A percentile compares a stretch with the other conserved stretches of the same genome.
Conservation (phyloP, 1,140 invertebrate genomes). For the Luehdorfia chinensis region DNA sequence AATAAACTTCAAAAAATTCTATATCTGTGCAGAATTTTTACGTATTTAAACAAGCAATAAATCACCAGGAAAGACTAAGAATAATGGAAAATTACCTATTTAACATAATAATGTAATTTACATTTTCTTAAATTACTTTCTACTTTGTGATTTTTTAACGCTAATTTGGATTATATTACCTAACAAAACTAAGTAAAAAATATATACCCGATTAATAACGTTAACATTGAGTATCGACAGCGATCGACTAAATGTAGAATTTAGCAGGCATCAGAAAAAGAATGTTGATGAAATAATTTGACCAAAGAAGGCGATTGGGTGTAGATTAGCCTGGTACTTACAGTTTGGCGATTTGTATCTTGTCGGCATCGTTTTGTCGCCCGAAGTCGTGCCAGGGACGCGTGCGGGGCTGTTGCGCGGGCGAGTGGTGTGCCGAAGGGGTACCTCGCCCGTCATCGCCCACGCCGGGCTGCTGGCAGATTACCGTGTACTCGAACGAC, state of each 20-base stretch:
- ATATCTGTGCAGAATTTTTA: too few relatives aligned
- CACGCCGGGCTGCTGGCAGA: constrained; percentile 83
- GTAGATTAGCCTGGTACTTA: constrained; percentile 79
- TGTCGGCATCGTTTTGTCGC: constrained; percentile 94
- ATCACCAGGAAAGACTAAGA: constrained; percentile 1
- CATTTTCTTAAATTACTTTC: constrained; percentile 3
- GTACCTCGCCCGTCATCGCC: constrained; percentile 79
- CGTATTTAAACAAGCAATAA: constrained; percentile 1
- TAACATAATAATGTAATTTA: too few relatives aligned
- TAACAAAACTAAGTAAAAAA: too few relatives aligned
- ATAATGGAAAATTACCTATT: neutral
- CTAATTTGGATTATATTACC: too few relatives aligned
- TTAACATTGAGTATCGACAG: neutral
- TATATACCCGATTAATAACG: constrained; percentile 2
- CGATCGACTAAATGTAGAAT: neutral
- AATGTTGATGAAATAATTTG: constrained; percentile 10
- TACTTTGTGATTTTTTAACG: constrained; percentile 8
- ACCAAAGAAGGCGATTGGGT: neutral
- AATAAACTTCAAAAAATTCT: neutral
- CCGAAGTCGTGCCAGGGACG: constrained; percentile 95
- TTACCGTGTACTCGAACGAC: constrained; percentile 93
- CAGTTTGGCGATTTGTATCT: constrained; percentile 98
- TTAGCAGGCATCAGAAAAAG: constrained; percentile 1
- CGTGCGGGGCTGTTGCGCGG: constrained; percentile 83
- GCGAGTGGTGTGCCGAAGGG: constrained; percentile 79